Conservation (phyloP, 2,797 vertebrate genomes). For the Xiphorhynchus erythropygius region DNA sequence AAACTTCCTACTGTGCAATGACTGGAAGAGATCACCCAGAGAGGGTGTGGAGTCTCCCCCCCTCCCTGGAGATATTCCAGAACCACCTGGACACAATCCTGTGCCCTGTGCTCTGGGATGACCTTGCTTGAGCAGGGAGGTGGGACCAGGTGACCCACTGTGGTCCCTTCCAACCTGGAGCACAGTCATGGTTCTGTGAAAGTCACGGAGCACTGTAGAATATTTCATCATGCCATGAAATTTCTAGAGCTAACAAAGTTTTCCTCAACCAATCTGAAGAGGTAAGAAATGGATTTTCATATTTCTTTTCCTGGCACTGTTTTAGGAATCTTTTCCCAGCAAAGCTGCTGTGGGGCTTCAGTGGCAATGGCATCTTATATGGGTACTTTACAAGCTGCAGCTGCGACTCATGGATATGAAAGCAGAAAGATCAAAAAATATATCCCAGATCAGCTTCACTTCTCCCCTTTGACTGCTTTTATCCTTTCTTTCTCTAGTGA, state of each 20-base stretch:
- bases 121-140: background rate
- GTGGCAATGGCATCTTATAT: background rate
- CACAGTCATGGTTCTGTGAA: background rate
- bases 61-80: background rate
- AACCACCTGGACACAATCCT: background rate
- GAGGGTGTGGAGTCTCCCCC: background rate
- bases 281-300: background rate
- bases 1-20: background rate
- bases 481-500: background rate
- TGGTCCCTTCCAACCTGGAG: background rate
- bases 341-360: background rate
- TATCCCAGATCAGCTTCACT: background rate
- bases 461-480: background rate
- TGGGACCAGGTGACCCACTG: background rate
- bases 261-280: background rate
- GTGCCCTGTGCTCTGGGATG: background rate
- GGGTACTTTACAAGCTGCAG: background rate
- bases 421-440: background rate
- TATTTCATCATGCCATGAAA: background rate
- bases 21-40: too few species aligned
- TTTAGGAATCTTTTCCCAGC: background rate
- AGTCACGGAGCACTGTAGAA: fast-evolving
- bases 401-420: background rate
- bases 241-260: background rate
- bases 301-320: background rate